These are phyloP conservation scores for Eristalis arbustorum DNA, from an alignment of 2,888 invertebrate genomes.

Conservation along the genomic window DNA sequence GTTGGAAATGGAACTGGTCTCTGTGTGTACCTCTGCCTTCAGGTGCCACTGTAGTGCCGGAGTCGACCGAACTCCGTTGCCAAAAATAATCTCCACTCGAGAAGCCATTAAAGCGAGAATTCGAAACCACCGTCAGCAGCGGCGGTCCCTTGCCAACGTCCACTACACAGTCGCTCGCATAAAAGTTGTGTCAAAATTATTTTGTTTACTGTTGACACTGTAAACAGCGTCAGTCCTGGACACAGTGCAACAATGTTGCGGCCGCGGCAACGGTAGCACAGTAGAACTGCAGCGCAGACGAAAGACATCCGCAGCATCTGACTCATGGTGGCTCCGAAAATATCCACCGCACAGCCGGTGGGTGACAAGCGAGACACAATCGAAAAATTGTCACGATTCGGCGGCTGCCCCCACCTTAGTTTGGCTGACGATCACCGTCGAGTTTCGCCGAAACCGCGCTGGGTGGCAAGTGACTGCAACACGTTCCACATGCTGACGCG, in stretches of 20 bases:
- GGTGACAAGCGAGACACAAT: constrained; percentile 6
- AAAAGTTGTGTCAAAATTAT: constrained; percentile 24
- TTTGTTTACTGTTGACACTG: constrained; percentile 49
- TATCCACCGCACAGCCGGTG: constrained; percentile 36
- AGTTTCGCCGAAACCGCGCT: constrained; percentile 32
- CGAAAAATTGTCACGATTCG: constrained; percentile 1
- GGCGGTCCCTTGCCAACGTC: neutral
- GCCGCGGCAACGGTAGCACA: neutral
- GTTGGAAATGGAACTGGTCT: too few species aligned
- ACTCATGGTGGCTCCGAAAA: constrained; percentile 38
- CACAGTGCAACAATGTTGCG: constrained; percentile 35
- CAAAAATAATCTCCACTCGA: constrained; percentile 22
- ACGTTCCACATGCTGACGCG: constrained; percentile 39
- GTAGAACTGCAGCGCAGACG: neutral
- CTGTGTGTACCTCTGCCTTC: too few species aligned
- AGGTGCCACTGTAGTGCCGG: neutral
- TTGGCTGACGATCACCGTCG: constrained; percentile 49
- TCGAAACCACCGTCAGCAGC: neutral
- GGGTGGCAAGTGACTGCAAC: constrained; percentile 40
- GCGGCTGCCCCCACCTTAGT: constrained; percentile 25
- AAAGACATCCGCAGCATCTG: constrained; percentile 15
- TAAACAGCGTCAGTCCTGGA: constrained; percentile 24
- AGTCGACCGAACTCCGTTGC: neutral
- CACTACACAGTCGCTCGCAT: neutral
- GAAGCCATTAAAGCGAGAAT: constrained; percentile 14